Evolutionary conservation across 1,140 invertebrate genomes (phyloP).

Genomic region (Drosophila nigrodunni): DNA sequence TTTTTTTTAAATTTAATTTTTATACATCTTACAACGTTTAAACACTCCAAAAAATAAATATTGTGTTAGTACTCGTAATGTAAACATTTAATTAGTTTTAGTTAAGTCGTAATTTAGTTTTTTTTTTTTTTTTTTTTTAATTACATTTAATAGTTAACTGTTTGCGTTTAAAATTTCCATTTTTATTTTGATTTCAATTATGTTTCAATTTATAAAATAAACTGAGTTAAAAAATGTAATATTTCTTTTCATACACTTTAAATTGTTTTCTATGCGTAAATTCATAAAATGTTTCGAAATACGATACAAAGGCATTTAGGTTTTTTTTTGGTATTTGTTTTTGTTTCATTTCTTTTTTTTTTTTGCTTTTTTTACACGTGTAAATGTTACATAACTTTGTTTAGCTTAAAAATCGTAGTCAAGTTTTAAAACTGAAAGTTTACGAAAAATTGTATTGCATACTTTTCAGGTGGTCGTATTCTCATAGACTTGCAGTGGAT

Average conservation of each 20-base stretch:
- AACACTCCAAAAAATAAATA: constrained; percentile 83
- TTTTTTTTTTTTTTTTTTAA: constrained; percentile 47
- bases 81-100: constrained; percentile 62
- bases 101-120: constrained; percentile 14
- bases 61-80: constrained; percentile 65
- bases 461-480: constrained; percentile 73
- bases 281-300: constrained; percentile 80
- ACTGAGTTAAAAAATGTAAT: constrained; percentile 58
- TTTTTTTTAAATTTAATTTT: constrained; percentile 49
- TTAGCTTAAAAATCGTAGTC: constrained; percentile 48
- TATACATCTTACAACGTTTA: constrained; percentile 77
- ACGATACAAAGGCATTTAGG: constrained; percentile 81
- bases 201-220: constrained; percentile 68
- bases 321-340: constrained; percentile 41
- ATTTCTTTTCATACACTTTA: constrained; percentile 39
- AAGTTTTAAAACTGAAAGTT: constrained; percentile 42
- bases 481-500: constrained; percentile 25
- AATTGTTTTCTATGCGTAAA: constrained; percentile 61
- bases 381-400: constrained; percentile 51
- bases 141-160: constrained; percentile 83
- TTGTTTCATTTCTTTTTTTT: constrained; percentile 18
- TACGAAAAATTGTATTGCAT: constrained; percentile 72
- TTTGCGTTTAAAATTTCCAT: constrained; percentile 69
- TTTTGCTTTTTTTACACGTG: constrained; percentile 31
- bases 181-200: constrained; percentile 67